Evolutionary conservation across 2,113 vertebrate species (phyloP).

Genomic region (Orycteropus afer): DNA sequence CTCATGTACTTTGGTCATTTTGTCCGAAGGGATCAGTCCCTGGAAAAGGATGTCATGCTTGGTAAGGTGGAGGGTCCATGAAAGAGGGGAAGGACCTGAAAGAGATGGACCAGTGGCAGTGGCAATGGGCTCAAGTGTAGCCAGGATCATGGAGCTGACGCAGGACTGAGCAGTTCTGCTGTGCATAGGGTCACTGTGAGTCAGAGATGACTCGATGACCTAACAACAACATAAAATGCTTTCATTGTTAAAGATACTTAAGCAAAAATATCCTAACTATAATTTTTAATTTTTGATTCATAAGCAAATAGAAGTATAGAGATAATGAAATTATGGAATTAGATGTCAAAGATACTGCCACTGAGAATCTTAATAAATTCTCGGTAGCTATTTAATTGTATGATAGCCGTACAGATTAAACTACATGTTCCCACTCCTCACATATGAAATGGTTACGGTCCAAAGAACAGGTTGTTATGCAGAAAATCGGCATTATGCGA

Average conservation of each 20-base stretch:
- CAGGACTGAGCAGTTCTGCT: no score
- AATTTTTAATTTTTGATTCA: background rate
- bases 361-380: background rate
- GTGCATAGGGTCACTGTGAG: no score
- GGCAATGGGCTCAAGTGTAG: no score
- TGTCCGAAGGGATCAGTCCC: no score
- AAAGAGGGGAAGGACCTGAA: no score
- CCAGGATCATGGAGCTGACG: no score
- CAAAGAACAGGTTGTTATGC: background rate
- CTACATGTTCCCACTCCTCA: background rate
- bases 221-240: background rate
- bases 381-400: background rate
- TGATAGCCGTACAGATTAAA: background rate
- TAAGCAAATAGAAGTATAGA: background rate
- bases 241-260: background rate
- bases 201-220: no score
- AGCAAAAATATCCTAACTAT: constrained; percentile 5
- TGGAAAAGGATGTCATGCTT: no score
- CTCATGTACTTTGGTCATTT: no score
- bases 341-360: background rate
- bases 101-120: no score
- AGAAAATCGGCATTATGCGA: background rate
- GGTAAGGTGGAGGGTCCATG: no score
- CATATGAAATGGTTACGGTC: no score
- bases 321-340: background rate